These are phyloP conservation scores for Ernsta delagoae DNA, from an alignment of 2,888 invertebrate genomes.

Conservation along the genomic window DNA sequence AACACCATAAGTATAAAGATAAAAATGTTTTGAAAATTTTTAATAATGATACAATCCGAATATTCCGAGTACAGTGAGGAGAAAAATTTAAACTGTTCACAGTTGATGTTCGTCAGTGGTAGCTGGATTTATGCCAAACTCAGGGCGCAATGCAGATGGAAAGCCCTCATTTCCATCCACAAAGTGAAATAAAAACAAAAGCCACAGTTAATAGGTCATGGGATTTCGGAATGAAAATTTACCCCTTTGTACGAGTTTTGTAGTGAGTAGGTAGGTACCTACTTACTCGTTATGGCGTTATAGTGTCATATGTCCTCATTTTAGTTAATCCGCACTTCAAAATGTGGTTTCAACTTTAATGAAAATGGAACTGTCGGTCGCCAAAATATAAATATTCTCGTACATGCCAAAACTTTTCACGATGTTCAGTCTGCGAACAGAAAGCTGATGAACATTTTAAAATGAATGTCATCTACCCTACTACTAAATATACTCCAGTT, in stretches of 20 bases:
- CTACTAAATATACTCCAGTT: too few species aligned
- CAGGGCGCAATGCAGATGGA: constrained; percentile 66
- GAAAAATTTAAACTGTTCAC: constrained; percentile 42
- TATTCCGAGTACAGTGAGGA: constrained; percentile 8
- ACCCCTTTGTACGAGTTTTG: constrained; percentile 17
- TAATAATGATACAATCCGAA: neutral
- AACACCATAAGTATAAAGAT: too few species aligned
- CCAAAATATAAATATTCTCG: neutral
- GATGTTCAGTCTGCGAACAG: neutral
- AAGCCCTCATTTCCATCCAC: constrained; percentile 39
- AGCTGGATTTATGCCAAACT: constrained; percentile 72
- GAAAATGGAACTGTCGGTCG: neutral
- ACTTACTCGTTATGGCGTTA: neutral
- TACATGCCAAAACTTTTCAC: neutral
- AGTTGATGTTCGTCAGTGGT: constrained; percentile 66
- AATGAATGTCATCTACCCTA: too few species aligned
- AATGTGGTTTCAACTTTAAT: constrained; percentile 4
- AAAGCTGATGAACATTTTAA: too few species aligned
- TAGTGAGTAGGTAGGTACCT: neutral
- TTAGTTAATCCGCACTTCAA: constrained; percentile 20
- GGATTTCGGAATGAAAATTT: constrained; percentile 25
- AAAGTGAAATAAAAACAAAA: constrained; percentile 37
- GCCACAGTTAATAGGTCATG: constrained; percentile 34
- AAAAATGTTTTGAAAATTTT: too few species aligned
- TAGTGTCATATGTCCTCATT: constrained; percentile 26